Base-by-base conservation (phyloP, 2,888 invertebrate genomes). In the Diadegma fenestrale region DNA sequence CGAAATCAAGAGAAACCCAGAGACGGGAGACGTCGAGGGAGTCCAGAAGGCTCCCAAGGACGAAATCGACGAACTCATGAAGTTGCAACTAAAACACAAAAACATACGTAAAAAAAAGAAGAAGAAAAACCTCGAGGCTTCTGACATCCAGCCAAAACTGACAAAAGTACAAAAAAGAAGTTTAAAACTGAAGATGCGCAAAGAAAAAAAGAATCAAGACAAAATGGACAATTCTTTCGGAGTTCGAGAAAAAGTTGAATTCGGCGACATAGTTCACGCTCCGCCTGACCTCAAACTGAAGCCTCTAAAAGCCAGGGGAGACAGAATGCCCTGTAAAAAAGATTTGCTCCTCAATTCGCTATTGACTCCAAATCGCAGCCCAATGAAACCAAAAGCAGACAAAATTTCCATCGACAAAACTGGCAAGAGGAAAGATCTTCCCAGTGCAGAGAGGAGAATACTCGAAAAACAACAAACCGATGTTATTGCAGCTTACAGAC, bases 221-320 rank as follows among this genome's bases (percentile, higher is more conserved):
- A 90, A 92, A 78, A 87, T 91, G 1, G 94, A 94, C 51, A 95
- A 96, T 73, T 95, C 95, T 90, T 94, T 94, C 84, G 95, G 89
- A 17, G 91, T 92, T 37, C 88, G 87, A 69, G 98, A 98, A 93
- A 94, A 95, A 68, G 95, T 98, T 30, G 92, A 95, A 90, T 98
- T 98, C 94, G 97, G 97, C 0, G 97, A 97, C 91, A 95, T 96
- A 72, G 96, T 95, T 2, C 96, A 96, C 93, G 96, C 95, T 73
- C 97, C 98, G 79, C 97, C 98, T 45, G 93, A 95, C 75, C 94
- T 97, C 54, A 94, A 92, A 58, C 92, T 94, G 3, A 92, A 94
- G 72, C 96, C 96, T 1, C 94, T 94, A 80, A 95, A 94, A 89
- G 95, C 94, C 61, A 89, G 91, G 68, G 94, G 94, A 75, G 90